Base-by-base conservation (phyloP, 1,140 invertebrate genomes). In the Xylocopa sonorina region DNA sequence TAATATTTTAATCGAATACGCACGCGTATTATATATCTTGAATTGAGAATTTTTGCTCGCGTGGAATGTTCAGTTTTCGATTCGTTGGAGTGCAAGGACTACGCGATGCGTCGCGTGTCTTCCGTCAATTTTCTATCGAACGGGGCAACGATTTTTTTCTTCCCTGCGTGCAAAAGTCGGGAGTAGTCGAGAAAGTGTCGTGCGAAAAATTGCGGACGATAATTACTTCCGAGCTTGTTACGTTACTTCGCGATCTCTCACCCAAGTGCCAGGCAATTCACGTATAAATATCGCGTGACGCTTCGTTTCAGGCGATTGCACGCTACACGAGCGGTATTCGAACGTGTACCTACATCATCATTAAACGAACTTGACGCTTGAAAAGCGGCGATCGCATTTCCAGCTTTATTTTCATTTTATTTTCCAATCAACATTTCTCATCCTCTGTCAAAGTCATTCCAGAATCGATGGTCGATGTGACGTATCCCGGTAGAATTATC, bases 401-500 rank as follows among this genome's bases (percentile, higher is more conserved):
- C n/a, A n/a, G n/a, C n/a, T 27, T 32, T 16, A 14, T 18, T 21
- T 9, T 16, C n/a, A n/a, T 21, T 68, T 7, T 16, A 18, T 34
- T 48, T 21, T n/a, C 24, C 21, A n/a, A n/a, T n/a, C n/a, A n/a
- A n/a, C 50, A 43, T 24, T 71, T 48, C 27, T 12, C 3, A 32
- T 24, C 1, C 0, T 32, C 57, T 58, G 21, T 64, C 16, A 32
- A 46, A 55, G 38, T 55, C 32, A 38, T 55, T 64, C 10, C 50
- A 67, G 21, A 24, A 75, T 75, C 60, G 62, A 67, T 75, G 78
- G 24, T 77, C 80, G 67, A 74, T 83, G 74, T 74, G 66, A 67
- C 58, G 78, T 57, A 66, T 76, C 68, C 68, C 76, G 55, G 16
- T 78, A 73, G 38, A 29, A 63, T 64, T 55, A 73, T 78, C 50